These are phyloP conservation scores for Pao palembangensis DNA, from an alignment of 2,113 vertebrate genomes.

Conservation along the genomic window DNA sequence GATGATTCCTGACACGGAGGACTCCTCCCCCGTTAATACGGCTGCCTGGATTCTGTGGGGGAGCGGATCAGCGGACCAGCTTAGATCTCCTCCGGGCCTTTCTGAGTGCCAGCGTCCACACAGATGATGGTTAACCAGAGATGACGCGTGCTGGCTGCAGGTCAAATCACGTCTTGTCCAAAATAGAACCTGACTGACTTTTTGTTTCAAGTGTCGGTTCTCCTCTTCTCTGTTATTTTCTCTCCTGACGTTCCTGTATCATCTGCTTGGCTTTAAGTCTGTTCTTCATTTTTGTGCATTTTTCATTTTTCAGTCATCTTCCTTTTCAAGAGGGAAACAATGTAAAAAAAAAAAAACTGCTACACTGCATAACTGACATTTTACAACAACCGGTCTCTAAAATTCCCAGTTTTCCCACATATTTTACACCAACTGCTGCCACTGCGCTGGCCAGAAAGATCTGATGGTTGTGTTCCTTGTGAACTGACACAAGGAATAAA, in stretches of 20 bases:
- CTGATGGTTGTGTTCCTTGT: constrained; percentile 7
- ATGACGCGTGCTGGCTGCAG: constrained; percentile 42
- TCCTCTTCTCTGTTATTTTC: not conserved
- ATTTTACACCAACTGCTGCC: constrained; percentile 7
- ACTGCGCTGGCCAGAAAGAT: constrained; percentile 7
- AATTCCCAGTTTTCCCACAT: constrained; percentile 7
- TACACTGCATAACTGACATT: no score
- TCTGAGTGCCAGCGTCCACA: constrained; percentile 34
- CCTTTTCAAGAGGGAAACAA: not conserved
- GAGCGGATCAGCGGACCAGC: constrained; percentile 25
- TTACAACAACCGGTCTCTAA: constrained; percentile 1
- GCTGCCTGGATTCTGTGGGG: constrained; percentile 19
- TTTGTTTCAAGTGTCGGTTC: not conserved
- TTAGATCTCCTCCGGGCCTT: constrained; percentile 41
- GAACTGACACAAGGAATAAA: not conserved
- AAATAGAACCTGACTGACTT: constrained; percentile 23
- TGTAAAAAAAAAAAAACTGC: no score
- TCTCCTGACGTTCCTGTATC: not conserved
- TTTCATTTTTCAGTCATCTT: not conserved
- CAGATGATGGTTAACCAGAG: constrained; percentile 37
- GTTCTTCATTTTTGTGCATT: not conserved
- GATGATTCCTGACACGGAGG: constrained; percentile 14
- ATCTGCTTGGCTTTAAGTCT: not conserved
- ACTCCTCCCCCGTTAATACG: constrained; percentile 9
- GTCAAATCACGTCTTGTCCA: constrained; percentile 31